Conservation (phyloP, 2,888 invertebrate species). For the Napeogenes sylphis region DNA sequence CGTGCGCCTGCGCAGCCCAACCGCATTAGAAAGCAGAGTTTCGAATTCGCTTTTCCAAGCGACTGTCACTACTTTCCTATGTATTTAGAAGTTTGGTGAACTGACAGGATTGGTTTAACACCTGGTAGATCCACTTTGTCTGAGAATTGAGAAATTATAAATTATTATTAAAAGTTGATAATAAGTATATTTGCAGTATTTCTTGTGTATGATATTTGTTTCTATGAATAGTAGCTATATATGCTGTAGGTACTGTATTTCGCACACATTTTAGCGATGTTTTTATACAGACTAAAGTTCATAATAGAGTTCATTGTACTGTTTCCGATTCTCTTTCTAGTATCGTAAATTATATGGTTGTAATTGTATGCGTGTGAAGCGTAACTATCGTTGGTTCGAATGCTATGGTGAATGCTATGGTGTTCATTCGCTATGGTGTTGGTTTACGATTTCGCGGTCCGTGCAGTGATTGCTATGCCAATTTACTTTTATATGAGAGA, state of each 20-base stretch:
- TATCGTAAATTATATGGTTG: constrained; percentile 5
- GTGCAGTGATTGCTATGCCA: not conserved
- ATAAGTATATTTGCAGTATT: no score
- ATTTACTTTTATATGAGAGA: constrained; percentile 8
- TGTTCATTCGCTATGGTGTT: constrained; percentile 17
- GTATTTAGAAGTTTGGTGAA: not conserved
- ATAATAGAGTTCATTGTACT: no score
- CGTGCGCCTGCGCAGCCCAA: constrained; percentile 22
- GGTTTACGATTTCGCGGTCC: constrained; percentile 16
- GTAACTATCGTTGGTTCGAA: no score
- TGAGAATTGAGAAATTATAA: no score
- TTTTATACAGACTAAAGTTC: no score
- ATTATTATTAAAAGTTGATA: no score
- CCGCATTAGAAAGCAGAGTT: constrained; percentile 33
- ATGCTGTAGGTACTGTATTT: no score
- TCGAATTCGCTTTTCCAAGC: constrained; percentile 25
- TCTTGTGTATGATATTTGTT: no score
- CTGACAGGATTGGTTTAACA: no score
- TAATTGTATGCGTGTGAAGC: not conserved
- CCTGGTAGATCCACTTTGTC: no score
- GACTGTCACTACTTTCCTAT: constrained; percentile 12
- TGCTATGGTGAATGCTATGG: constrained; percentile 7
- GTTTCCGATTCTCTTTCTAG: not conserved
- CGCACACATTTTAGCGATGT: no score
- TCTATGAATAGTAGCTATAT: no score